Percentiles rank a stretch among this genome's conserved stretches.
phyloP scores from a whole-genome alignment of 2,113 vertebrate species.

The Megaceryle torquata region DNA sequence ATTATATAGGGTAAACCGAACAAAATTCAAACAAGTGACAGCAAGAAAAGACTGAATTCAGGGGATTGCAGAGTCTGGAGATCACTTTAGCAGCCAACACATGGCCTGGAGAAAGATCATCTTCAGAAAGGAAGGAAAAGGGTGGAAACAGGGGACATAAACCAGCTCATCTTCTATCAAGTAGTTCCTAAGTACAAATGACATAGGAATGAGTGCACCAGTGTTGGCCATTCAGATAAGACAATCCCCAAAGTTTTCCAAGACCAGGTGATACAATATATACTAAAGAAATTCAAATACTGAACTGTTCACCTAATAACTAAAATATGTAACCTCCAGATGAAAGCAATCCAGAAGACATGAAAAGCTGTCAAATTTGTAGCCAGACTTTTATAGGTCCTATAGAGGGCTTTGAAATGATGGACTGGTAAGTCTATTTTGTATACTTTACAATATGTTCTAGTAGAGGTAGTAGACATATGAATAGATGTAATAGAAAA shows the following conservation, averaged over 20 bases:
- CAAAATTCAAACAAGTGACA: neutral
- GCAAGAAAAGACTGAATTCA: neutral
- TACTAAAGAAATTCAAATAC: neutral
- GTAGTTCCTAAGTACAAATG: neutral
- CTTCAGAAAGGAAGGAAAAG: neutral
- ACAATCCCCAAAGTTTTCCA: neutral
- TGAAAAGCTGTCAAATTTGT: neutral
- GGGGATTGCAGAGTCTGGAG: neutral
- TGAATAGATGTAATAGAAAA: neutral
- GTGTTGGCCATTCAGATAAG: neutral
- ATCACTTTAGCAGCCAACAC: neutral
- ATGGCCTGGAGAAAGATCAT: neutral
- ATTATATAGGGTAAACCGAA: neutral
- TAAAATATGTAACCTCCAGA: neutral
- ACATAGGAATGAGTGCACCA: neutral
- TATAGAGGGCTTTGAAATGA: neutral
- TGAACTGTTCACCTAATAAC: neutral
- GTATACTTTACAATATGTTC: neutral
- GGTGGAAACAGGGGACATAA: neutral
- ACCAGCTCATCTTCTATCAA: neutral
- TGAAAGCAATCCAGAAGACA: neutral
- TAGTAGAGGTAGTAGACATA: neutral
- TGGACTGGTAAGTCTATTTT: neutral
- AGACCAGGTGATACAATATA: neutral
- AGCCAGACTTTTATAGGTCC: neutral